These are phyloP conservation scores for Halichondria panicea DNA, from an alignment of 37 sponge, comb jelly and placozoan species.

Conservation along the genomic window DNA sequence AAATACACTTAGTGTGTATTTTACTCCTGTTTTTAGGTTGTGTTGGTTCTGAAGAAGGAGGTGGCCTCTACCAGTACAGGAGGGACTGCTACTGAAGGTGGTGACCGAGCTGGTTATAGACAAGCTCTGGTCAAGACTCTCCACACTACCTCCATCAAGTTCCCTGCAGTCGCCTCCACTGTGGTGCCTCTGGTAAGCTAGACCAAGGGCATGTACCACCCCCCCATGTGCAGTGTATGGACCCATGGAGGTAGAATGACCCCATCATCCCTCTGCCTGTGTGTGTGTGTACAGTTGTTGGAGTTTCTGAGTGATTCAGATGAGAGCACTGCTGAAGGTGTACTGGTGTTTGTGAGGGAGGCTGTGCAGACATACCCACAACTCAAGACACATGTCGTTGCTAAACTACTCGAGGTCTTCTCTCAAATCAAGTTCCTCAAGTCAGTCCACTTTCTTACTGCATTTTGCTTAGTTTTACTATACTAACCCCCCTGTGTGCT, in stretches of 20 bases:
- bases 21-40: constrained; percentile 79
- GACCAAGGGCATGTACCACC: not conserved
- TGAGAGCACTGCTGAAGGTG: constrained; percentile 84
- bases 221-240: not conserved
- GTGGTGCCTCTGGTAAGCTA: constrained; percentile 86
- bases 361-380: constrained; percentile 86
- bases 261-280: too few relatives aligned
- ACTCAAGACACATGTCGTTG: constrained; percentile 69
- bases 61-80: constrained; percentile 76
- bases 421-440: constrained; percentile 60
- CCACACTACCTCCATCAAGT: constrained; percentile 87
- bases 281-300: constrained; percentile 59
- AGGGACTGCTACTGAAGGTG: constrained; percentile 41
- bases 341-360: constrained; percentile 94
- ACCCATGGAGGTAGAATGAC: not conserved
- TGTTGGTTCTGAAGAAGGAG: constrained; percentile 94
- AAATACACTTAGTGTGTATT: too few relatives aligned
- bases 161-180: constrained; percentile 80
- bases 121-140: constrained; percentile 90
- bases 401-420: constrained; percentile 86
- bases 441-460: too few relatives aligned
- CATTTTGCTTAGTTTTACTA: too few relatives aligned
- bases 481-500: too few relatives aligned
- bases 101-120: constrained; percentile 68
- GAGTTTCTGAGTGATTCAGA: constrained; percentile 89